Base-by-base conservation (phyloP, 2,888 invertebrate species). In the Nasonia oneida region DNA sequence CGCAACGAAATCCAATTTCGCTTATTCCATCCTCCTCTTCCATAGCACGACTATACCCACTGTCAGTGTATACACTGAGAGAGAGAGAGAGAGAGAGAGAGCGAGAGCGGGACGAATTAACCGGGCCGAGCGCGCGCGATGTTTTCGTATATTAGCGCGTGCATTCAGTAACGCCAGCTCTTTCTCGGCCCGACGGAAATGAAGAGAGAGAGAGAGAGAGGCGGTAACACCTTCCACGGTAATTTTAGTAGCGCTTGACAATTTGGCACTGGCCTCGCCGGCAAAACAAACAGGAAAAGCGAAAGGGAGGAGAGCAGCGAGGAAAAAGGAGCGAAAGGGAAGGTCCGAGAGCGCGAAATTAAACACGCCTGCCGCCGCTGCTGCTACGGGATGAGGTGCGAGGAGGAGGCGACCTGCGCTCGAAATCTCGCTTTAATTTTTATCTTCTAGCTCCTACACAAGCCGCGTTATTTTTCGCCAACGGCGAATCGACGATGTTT, bases 161-260 rank as follows among this genome's bases (percentile, higher is more conserved):
- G 77, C 73, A 77, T 85, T 81, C 81, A 77, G 42, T 23, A 76
- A 76, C 29, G 57, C 37, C 76, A 23, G 57, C 53, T 76, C 83
- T 42, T 33, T n/a, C n/a, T n/a, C n/a, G n/a, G n/a, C n/a, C n/a
- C n/a, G n/a, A n/a, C n/a, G n/a, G n/a, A n/a, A n/a, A n/a, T n/a
- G n/a, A n/a, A 23, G 23, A 23, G 23, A 23, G 29, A 14, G 80
- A 79, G 81, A 47, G 42, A 33, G 3, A 47, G 5, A 64, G 70
- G 82, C 64, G 79, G 81, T 77, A 67, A 89, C 90, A 91, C 90
- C 90, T 91, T 90, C 89, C 88, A 87, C 89, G 90, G 90, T 93
- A 92, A 93, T 92, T 92, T 92, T 92, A 92, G 92, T 91, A 89
- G 88, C 89, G 86, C 89, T 88, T 89, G 91, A 90, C 91, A 90